Base-by-base conservation (phyloP, 2,888 invertebrate species). In the Acanthosepion lycidas region DNA sequence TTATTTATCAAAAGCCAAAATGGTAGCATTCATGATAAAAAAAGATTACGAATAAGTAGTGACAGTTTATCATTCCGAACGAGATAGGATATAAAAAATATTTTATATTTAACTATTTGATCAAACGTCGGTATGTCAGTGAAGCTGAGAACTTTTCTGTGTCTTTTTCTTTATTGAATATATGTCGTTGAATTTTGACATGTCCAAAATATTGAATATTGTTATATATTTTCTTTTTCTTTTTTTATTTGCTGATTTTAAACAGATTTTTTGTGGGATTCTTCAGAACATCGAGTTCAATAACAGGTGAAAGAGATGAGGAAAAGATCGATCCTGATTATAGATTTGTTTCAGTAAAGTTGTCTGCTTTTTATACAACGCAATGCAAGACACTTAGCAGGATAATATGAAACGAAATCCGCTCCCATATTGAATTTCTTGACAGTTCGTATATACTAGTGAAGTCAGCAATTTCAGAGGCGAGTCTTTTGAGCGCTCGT, bases 321-420 rank as follows among this genome's bases (percentile, higher is more conserved):
- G 33, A 78, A 78, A 78, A n/a, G n/a, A 78, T 78, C 78, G 78
- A 78, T 78, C 78, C n/a, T 78, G 78, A 78, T n/a, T 78, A 78
- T 78, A 78, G 78, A 78, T 78, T 78, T 12, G 78, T 78, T 78
- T 78, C 78, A 78, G 78, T 33, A 33, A 78, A 78, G n/a, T 78
- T n/a, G 78, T 78, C 78, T 78, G 78, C 78, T 33, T n/a, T 33
- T 78, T 78, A 33, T 78, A 78, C n/a, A 78, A 12, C 33, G 78
- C n/a, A 12, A 78, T 78, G n/a, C 12, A 78, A 78, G 78, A 78
- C 33, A 78, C 78, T 78, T 78, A 33, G 4, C 15, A n/a, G 78
- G 12, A 33, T 78, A 12, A 33, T 6, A 33, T 5, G 78, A n/a
- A 2, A 15, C n/a, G n/a, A n/a, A 33, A 78, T 78, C 78, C 78